Base-by-base conservation (phyloP, 2,113 vertebrate species). In the Boleophthalmus pectinirostris region DNA sequence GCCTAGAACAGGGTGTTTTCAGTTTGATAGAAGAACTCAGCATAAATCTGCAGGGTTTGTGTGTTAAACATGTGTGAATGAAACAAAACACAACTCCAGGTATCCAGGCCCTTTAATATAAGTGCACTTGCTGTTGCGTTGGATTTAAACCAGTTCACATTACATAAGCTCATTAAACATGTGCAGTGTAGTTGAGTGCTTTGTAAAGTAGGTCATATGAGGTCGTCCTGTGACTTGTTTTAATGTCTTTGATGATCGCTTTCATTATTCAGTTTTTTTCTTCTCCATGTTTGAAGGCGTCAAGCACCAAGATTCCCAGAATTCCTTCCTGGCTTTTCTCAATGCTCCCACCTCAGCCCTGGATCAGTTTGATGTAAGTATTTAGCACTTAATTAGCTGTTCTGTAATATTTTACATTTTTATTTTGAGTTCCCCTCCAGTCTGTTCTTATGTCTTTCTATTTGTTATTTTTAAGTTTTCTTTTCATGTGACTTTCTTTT, bases 221-320 rank as follows among this genome's bases (percentile, higher is more conserved):
- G 69, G 25, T 11, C 0, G 82, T 86, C 81, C 69, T 75, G 83
- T 89, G 87, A 88, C 84, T 64, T 45, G 29, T 72, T 80, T 70
- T 33, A 70, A 79, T 71, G 12, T 72, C 74, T 87, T 84, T 88
- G 79, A 86, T 79, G 81, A 29, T 29, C 29, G 2, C 29, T 66
- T 61, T 74, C 77, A 70, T 79, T 79, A 70, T 84, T 35, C 43
- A 6, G 0, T 57, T 61, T 77, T 77, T 45, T 77, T 81, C 77
- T 74, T 72, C 78, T 70, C 75, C 79, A 71, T 93, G 82, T 89
- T 74, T 93, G 82, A 90, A 99, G 97, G 98, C 92, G 95, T 98
- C 91, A 98, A 98, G 93, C 97, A 98, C 93, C 97, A 96, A 93
- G 97, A 98, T 93, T 98, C 97, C 92, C 97, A 98, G 95, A 97